A percentile compares a stretch with the other conserved stretches of the same genome.
Evolutionary conservation across 2,888 invertebrate species (phyloP).

Genomic region (Campoplex nolae): DNA sequence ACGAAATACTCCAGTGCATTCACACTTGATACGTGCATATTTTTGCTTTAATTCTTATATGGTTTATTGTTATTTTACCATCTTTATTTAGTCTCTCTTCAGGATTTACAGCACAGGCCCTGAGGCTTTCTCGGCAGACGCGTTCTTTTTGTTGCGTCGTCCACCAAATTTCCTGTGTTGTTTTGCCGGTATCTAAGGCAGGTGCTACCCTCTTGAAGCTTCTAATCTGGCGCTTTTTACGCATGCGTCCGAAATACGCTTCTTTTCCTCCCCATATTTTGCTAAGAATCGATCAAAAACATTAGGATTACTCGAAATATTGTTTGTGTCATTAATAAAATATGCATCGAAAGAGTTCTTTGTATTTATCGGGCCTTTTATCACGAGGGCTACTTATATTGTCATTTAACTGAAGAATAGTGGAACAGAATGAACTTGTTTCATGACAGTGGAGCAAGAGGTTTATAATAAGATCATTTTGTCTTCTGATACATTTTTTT

Average conservation of each 20-base stretch:
- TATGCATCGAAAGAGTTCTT: background rate
- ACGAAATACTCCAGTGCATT: conserved; percentile 32
- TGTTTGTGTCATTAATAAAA: conserved; percentile 3
- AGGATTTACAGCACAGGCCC: conserved; percentile 29
- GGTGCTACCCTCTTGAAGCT: conserved; percentile 72
- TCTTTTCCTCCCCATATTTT: conserved; percentile 10
- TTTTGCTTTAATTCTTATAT: conserved; percentile 8
- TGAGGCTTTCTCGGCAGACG: conserved; percentile 43
- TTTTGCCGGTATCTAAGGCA: conserved; percentile 78
- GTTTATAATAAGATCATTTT: background rate
- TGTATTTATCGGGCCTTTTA: background rate
- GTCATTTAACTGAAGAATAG: background rate
- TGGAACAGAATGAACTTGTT: background rate
- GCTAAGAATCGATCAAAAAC: conserved; percentile 37
- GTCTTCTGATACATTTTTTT: background rate
- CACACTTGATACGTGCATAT: conserved; percentile 5
- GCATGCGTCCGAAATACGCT: conserved; percentile 58
- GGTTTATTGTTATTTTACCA: conserved; percentile 54
- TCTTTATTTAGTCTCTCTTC: conserved; percentile 56
- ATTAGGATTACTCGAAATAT: background rate
- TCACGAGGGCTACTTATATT: too few relatives aligned
- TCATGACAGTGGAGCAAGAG: background rate
- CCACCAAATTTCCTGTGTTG: conserved; percentile 73
- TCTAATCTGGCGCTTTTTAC: conserved; percentile 20
- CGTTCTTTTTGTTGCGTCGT: conserved; percentile 58